A percentile compares a stretch with the other conserved stretches of the same genome.
These are phyloP conservation scores for Brachyhypopomus gauderio DNA, from an alignment of 2,113 vertebrate genomes.

Conservation along the genomic window DNA sequence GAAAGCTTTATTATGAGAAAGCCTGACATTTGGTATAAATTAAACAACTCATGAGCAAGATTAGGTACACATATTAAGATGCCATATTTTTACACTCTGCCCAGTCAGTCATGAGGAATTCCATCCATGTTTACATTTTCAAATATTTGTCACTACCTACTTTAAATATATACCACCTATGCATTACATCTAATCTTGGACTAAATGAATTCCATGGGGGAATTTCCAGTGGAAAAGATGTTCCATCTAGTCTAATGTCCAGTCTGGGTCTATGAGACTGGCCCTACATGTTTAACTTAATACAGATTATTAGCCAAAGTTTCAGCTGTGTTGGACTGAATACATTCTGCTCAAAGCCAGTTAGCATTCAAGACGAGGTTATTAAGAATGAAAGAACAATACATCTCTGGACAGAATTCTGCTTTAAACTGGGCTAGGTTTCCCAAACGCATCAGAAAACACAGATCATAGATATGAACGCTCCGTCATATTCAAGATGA, in stretches of 20 bases:
- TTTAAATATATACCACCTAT: not conserved
- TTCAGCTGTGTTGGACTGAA: not conserved
- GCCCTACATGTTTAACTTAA: not conserved
- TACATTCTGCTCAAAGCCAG: not conserved
- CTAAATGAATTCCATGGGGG: too few relatives aligned
- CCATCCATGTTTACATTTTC: not conserved
- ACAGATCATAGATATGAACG: too few relatives aligned
- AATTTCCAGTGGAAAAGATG: too few relatives aligned
- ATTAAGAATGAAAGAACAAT: not conserved
- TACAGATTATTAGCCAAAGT: not conserved
- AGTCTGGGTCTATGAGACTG: too few relatives aligned
- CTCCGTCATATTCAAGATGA: too few relatives aligned
- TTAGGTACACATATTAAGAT: not conserved
- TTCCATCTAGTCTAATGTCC: too few relatives aligned
- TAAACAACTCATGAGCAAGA: not conserved
- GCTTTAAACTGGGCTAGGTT: not conserved
- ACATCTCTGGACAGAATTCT: not conserved
- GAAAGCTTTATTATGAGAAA: constrained; percentile 15
- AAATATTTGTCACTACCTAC: not conserved
- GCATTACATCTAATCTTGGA: too few relatives aligned
- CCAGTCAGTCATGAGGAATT: not conserved
- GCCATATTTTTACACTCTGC: not conserved
- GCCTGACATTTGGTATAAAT: constrained; percentile 24
- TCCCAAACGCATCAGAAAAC: too few relatives aligned
- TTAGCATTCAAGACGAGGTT: not conserved